These are phyloP conservation scores for Bolborhynchus lineola DNA, from an alignment of 2,113 vertebrate species.

Conservation along the genomic window DNA sequence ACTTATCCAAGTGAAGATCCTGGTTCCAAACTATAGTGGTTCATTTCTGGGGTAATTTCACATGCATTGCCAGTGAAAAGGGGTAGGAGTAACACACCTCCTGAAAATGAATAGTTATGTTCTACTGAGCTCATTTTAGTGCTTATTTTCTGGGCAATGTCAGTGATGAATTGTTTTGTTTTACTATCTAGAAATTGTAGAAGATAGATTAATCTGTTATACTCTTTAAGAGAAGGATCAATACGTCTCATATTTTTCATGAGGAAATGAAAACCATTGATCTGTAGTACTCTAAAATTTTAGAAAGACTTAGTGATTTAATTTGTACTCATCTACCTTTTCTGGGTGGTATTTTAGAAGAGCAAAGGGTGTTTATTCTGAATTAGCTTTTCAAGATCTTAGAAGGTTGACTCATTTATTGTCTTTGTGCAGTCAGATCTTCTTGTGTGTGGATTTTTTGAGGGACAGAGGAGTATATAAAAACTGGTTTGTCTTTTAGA, in stretches of 20 bases:
- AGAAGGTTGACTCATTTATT: background rate
- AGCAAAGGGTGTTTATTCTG: background rate
- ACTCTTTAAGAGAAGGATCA: background rate
- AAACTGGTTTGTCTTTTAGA: background rate
- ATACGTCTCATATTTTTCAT: background rate
- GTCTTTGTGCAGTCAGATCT: background rate
- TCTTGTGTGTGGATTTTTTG: background rate
- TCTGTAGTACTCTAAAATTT: background rate
- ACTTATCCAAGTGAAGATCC: background rate
- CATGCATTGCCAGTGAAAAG: background rate
- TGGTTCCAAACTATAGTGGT: background rate
- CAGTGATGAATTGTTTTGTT: background rate
- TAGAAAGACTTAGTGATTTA: background rate
- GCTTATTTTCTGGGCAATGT: background rate
- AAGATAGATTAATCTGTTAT: background rate
- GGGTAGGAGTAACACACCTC: background rate
- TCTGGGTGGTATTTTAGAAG: background rate
- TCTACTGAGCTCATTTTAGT: background rate
- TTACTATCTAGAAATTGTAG: background rate
- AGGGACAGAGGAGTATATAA: background rate
- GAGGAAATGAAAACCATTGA: background rate
- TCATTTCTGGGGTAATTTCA: background rate
- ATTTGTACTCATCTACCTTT: background rate
- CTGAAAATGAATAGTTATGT: background rate
- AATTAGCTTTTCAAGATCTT: background rate